These are phyloP conservation scores for Enteromius argenteus DNA, from an alignment of 2,797 vertebrate species.

Conservation along the genomic window DNA sequence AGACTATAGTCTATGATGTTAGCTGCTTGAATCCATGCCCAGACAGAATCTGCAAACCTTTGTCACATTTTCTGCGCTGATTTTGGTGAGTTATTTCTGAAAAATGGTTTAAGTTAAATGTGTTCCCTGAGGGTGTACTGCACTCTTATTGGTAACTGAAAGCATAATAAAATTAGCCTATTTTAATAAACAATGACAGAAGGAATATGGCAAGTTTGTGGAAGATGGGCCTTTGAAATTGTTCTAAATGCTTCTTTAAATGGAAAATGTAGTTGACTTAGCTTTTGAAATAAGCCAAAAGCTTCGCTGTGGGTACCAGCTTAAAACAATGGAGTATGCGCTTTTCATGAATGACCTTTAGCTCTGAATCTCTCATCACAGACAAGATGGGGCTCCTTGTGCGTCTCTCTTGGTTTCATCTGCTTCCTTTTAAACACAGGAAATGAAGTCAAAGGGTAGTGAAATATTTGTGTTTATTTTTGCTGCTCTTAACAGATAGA, in stretches of 20 bases:
- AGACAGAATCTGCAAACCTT: background rate
- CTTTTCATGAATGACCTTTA: conserved; percentile 14
- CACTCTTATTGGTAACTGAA: background rate
- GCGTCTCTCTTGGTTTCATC: conserved; percentile 58
- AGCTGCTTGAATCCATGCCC: background rate
- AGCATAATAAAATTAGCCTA: background rate
- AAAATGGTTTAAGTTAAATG: background rate
- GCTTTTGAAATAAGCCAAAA: background rate
- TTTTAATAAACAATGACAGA: background rate
- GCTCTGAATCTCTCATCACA: conserved; percentile 52
- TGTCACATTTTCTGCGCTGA: background rate
- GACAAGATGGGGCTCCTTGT: conserved; percentile 52
- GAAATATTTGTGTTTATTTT: conserved; percentile 80
- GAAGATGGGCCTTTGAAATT: background rate
- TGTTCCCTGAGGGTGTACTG: background rate
- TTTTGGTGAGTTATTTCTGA: background rate
- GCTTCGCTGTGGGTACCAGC: conserved; percentile 1
- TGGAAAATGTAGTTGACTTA: background rate
- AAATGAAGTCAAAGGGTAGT: conserved; percentile 78
- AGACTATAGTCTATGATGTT: background rate
- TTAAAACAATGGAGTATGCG: background rate
- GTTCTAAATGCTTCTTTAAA: conserved; percentile 4
- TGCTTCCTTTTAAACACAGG: conserved; percentile 71
- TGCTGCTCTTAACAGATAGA: conserved; percentile 72
- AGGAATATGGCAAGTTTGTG: background rate